Percentiles rank a stretch among this genome's conserved stretches.
These are phyloP conservation scores for Pollenia angustigena DNA, from an alignment of 2,888 invertebrate genomes.

Conservation along the genomic window DNA sequence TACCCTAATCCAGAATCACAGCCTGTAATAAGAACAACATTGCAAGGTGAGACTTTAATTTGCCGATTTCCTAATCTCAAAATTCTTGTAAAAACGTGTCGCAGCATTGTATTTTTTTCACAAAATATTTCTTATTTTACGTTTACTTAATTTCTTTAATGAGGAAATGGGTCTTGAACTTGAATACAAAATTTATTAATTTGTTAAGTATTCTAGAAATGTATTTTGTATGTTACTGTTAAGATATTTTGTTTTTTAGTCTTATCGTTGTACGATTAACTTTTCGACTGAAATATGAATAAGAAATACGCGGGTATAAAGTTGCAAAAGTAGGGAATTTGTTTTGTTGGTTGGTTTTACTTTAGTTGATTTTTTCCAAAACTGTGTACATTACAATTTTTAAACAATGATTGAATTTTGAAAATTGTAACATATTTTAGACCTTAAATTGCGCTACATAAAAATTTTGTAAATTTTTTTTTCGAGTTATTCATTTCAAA, in stretches of 20 bases:
- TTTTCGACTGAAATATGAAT: conserved; percentile 59
- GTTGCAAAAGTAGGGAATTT: conserved; percentile 62
- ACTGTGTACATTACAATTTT: conserved; percentile 31
- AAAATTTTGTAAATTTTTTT: neutral
- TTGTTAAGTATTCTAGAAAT: conserved; percentile 45
- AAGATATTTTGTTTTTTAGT: conserved; percentile 27
- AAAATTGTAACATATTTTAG: neutral
- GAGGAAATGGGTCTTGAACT: conserved; percentile 59
- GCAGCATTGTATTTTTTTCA: conserved; percentile 42
- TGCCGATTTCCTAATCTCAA: conserved; percentile 62
- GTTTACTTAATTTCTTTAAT: conserved; percentile 18
- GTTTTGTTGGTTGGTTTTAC: conserved; percentile 20
- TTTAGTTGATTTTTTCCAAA: conserved; percentile 8
- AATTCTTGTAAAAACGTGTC: conserved; percentile 44
- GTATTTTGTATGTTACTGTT: conserved; percentile 34
- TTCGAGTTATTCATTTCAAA: neutral
- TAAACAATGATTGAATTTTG: conserved; percentile 43
- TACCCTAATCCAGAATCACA: conserved; percentile 94
- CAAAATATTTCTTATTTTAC: neutral
- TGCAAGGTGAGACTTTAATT: conserved; percentile 77
- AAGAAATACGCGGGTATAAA: conserved; percentile 49
- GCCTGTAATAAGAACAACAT: conserved; percentile 90
- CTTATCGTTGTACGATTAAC: conserved; percentile 60
- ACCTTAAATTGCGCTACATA: conserved; percentile 10
- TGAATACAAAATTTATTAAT: conserved; percentile 51